Percentiles rank a stretch among this genome's conserved stretches.
Evolutionary conservation across 2,888 invertebrate species (phyloP).

Genomic region (Epistrophe eligans): DNA sequence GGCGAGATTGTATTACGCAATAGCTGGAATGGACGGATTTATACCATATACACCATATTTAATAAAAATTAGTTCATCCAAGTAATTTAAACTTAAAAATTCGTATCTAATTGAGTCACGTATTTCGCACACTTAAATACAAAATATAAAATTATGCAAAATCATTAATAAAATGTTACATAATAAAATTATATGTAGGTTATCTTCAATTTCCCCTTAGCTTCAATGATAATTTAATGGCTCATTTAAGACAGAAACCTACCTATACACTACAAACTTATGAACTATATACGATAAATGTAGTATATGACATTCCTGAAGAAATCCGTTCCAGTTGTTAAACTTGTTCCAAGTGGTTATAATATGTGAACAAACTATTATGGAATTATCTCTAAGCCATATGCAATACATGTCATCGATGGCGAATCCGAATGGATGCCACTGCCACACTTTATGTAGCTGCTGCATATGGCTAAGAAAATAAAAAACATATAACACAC

Average conservation of each 20-base stretch:
- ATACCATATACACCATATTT: not conserved
- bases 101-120: slow-evolving; percentile 5
- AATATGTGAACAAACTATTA: slow-evolving; percentile 16
- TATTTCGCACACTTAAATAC: not conserved
- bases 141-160: not conserved
- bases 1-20: not conserved
- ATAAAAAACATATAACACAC: not conserved
- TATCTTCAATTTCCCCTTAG: slow-evolving; percentile 37
- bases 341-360: slow-evolving; percentile 23
- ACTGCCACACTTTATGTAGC: not conserved
- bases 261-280: not conserved
- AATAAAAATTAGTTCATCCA: not conserved
- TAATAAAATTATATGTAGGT: slow-evolving; percentile 28
- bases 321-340: slow-evolving; percentile 42
- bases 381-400: slow-evolving; percentile 22
- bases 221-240: slow-evolving; percentile 25
- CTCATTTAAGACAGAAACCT: slow-evolving; percentile 34
- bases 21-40: not conserved
- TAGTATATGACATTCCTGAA: slow-evolving; percentile 20
- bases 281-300: not conserved
- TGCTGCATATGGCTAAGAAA: not conserved
- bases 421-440: not conserved
- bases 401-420: slow-evolving; percentile 37
- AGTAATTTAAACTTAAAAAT: not conserved
- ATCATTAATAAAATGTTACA: slow-evolving; percentile 1